phyloP scores from a whole-genome alignment of 92 coral and sea anemone genomes.

The Palythoa heliodiscus region DNA sequence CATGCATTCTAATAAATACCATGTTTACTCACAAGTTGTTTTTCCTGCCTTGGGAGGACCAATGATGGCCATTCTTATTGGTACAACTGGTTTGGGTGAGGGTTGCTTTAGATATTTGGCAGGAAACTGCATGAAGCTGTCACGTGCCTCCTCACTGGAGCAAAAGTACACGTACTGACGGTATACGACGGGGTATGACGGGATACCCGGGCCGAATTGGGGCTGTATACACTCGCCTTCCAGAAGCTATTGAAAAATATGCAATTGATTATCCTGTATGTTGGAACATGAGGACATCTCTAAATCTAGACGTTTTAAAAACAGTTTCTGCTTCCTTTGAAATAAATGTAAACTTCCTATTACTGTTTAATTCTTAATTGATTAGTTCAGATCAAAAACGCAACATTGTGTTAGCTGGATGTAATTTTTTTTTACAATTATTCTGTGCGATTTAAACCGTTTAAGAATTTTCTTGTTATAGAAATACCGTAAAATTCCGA shows the following conservation, averaged over 20 bases:
- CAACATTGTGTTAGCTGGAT: no score
- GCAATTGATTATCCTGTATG: not conserved
- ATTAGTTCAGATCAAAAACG: no score
- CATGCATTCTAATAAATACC: no score
- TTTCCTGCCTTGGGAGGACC: constrained; percentile 99
- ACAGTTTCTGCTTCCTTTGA: no score
- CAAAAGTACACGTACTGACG: constrained; percentile 90
- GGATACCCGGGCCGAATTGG: constrained; percentile 67
- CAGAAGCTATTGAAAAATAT: constrained; percentile 64
- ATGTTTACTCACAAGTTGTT: constrained; percentile 77
- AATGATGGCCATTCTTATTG: constrained; percentile 89
- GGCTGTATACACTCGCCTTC: constrained; percentile 96
- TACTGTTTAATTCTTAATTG: no score
- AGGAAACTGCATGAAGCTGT: constrained; percentile 83
- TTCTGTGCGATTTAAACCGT: no score
- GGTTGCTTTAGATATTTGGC: constrained; percentile 89
- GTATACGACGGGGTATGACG: constrained; percentile 82
- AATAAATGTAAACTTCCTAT: no score
- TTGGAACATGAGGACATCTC: not conserved
- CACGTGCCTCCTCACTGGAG: constrained; percentile 84
- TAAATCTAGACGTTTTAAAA: no score
- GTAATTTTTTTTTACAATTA: no score
- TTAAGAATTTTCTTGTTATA: no score
- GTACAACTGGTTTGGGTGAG: constrained; percentile 96
- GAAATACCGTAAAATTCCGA: no score